Evolutionary conservation across 2,113 vertebrate genomes (phyloP), one percentile per base, ranked within the genome.

Genomic region (Saccopteryx bilineata): DNA sequence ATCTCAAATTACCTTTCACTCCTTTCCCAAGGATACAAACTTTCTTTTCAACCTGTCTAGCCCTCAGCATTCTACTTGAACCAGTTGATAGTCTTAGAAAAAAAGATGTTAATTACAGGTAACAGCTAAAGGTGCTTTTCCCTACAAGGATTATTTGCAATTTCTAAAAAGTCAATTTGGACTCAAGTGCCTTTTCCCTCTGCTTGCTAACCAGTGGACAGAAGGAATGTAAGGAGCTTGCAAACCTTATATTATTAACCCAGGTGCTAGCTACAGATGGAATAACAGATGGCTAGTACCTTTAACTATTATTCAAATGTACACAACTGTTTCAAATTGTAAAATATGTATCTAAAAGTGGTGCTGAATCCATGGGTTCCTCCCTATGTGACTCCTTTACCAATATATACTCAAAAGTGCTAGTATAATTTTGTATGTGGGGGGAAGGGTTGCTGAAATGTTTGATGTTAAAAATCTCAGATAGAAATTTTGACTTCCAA

Each of bases 111-210:
- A 31, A 33, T 26, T 68, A 58, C 72, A 88, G 75, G 61, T 28
- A 9, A 56, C 80, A 58, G 88, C 76, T 60, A 31, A 72, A 60
- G 46, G 33, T 54, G 82, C 86, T 50, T 8, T 78, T 95, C 48
- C 48, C 65, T 54, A 69, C 60, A 69, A 54, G 28, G 72, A 52
- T 82, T 52, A 78, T 68, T 60, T 91, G 82, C 58, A 91, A 88
- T 94, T 90, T 92, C 83, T 52, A 60, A 88, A 96, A 94, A 56
- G 54, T 54, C 15, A 19, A 88, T 79, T 87, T 78, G 68, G 72
- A 52, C n/a, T 81, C 58, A 28, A 66, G 39, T 58, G 21, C 28
- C 71, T 95, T 80, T 19, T 13, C 7, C 23, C 23, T 50, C 5
- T 39, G 50, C 61, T 86, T 96, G 18, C 79, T 68, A 81, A 86